phyloP scores from a whole-genome alignment of 2,797 vertebrate genomes.

The Taenioides sp. region DNA sequence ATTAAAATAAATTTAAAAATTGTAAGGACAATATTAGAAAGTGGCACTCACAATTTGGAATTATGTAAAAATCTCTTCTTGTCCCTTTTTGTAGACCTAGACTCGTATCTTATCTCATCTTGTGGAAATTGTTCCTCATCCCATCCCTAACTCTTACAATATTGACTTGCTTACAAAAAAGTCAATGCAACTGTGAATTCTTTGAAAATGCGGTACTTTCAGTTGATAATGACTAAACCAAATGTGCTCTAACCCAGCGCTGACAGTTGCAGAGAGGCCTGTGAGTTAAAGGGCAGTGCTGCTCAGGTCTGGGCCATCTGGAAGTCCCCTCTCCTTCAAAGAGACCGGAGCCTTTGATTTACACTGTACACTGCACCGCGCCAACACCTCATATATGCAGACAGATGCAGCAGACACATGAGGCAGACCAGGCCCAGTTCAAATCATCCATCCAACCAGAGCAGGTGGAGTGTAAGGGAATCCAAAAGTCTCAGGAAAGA shows the following conservation, averaged over 20 bases:
- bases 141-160: no score
- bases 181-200: not conserved
- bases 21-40: no score
- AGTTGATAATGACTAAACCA: not conserved
- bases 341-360: conserved; percentile 61
- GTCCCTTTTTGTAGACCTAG: no score
- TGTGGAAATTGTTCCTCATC: no score
- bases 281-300: conserved; percentile 30
- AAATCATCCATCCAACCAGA: conserved; percentile 12
- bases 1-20: no score
- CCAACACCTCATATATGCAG: conserved; percentile 15
- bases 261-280: conserved; percentile 16
- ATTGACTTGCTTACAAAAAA: no score
- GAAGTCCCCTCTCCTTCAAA: conserved; percentile 61
- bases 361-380: conserved; percentile 10
- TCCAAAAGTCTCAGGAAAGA: conserved; percentile 24
- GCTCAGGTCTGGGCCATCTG: conserved; percentile 55
- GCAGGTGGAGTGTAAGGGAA: conserved; percentile 22
- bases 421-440: conserved; percentile 10
- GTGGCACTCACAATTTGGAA: no score
- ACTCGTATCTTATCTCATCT: no score
- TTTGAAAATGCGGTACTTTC: not conserved
- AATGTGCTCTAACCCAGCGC: conserved; percentile 23
- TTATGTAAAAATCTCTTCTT: no score
- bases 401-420: conserved; percentile 33